Evolutionary conservation across 2,113 vertebrate genomes (phyloP).

Genomic region (Galeopterus variegatus): DNA sequence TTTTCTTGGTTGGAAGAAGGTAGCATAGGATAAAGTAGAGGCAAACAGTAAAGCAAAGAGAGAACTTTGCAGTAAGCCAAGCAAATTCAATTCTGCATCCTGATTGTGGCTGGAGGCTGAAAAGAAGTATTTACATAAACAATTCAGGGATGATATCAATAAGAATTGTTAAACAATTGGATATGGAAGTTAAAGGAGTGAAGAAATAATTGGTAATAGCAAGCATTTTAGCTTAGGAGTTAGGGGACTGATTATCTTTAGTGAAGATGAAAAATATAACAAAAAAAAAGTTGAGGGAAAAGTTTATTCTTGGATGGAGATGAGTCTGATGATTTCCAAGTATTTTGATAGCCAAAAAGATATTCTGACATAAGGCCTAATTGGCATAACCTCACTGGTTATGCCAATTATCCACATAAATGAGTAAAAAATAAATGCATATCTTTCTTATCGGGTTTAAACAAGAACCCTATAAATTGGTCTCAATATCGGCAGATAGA

Average conservation of each 20-base stretch:
- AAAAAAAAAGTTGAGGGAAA: background rate
- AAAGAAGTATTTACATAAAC: background rate
- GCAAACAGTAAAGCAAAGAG: background rate
- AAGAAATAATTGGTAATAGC: background rate
- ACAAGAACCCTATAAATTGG: background rate
- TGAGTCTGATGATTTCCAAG: background rate
- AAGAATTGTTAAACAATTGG: background rate
- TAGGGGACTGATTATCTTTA: background rate
- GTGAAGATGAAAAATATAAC: background rate
- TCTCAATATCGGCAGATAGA: background rate
- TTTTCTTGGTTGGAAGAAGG: background rate
- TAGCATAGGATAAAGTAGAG: background rate
- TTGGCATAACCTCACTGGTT: background rate
- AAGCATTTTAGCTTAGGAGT: background rate
- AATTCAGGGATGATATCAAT: background rate
- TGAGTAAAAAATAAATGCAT: background rate
- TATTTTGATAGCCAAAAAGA: background rate
- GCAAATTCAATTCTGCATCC: background rate
- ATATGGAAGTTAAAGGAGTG: background rate
- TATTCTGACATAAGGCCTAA: background rate
- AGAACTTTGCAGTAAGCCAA: background rate
- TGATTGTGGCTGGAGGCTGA: background rate
- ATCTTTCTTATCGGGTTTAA: background rate
- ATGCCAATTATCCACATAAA: slow-evolving; percentile 6
- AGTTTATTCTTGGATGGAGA: background rate